These are phyloP conservation scores for Araneus ventricosus DNA, from an alignment of 1,140 invertebrate species.

Conservation along the genomic window DNA sequence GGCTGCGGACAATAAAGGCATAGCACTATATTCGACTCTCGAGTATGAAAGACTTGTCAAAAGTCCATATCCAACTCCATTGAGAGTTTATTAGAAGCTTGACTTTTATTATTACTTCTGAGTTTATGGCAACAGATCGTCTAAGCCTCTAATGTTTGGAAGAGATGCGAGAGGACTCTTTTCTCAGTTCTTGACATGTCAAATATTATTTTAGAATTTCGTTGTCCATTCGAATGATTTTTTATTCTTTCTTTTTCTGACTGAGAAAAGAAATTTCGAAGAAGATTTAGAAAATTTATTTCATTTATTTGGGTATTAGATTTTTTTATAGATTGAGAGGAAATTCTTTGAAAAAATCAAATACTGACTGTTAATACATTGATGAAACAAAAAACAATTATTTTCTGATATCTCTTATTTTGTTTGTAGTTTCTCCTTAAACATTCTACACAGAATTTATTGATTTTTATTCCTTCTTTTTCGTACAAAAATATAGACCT, in stretches of 20 bases:
- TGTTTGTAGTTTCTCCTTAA: too few relatives aligned
- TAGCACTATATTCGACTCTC: neutral
- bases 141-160: neutral
- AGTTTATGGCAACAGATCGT: neutral
- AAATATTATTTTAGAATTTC: neutral
- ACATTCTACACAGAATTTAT: too few relatives aligned
- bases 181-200: neutral
- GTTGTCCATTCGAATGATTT: neutral
- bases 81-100: conserved; percentile 26
- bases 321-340: too few relatives aligned
- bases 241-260: neutral
- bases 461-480: too few relatives aligned
- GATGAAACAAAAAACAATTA: too few relatives aligned
- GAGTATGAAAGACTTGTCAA: neutral
- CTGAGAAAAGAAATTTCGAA: neutral
- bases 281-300: neutral
- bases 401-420: too few relatives aligned
- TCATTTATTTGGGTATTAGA: too few relatives aligned
- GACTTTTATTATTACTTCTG: conserved; percentile 6
- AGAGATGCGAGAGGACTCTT: neutral
- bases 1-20: neutral
- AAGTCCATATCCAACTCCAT: neutral
- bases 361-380: too few relatives aligned
- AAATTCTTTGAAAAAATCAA: too few relatives aligned
- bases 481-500: too few relatives aligned